These are phyloP conservation scores for Eulemur rubriventer DNA, from an alignment of 2,797 vertebrate species.

Conservation along the genomic window DNA sequence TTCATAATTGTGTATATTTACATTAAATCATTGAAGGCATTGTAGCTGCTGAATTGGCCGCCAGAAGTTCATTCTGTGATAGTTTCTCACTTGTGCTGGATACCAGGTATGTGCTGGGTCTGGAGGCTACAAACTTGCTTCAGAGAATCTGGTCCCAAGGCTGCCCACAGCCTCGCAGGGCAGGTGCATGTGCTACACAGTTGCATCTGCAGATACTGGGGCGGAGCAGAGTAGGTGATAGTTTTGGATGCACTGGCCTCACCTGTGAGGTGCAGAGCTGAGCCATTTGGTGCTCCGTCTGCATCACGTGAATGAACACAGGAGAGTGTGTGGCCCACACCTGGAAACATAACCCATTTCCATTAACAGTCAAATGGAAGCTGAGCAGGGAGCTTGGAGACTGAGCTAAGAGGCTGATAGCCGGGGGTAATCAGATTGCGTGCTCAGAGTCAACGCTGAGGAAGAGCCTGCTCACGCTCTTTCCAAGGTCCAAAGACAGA, in stretches of 20 bases:
- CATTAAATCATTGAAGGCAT: not conserved
- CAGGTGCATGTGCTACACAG: accelerated
- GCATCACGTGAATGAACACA: not conserved
- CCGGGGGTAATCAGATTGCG: not conserved
- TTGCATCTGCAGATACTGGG: too few species aligned
- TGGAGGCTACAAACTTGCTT: not conserved
- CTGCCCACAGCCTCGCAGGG: not conserved
- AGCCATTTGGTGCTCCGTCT: not conserved
- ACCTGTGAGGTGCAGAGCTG: not conserved
- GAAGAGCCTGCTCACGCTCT: not conserved
- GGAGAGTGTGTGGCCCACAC: not conserved
- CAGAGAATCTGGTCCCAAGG: not conserved
- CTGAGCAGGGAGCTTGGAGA: not conserved
- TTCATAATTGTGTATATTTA: not conserved
- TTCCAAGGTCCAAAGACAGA: not conserved
- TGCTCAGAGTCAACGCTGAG: not conserved
- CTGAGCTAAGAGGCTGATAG: not conserved
- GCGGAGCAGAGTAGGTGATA: not conserved
- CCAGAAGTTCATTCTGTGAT: not conserved
- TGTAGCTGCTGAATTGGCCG: not conserved
- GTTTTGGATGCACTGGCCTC: not conserved
- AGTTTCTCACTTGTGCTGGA: not conserved
- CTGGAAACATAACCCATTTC: not conserved
- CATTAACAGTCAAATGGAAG: not conserved
- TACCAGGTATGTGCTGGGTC: not conserved